Evolutionary conservation across 1,140 invertebrate genomes (phyloP).

Genomic region (Atta texana): DNA sequence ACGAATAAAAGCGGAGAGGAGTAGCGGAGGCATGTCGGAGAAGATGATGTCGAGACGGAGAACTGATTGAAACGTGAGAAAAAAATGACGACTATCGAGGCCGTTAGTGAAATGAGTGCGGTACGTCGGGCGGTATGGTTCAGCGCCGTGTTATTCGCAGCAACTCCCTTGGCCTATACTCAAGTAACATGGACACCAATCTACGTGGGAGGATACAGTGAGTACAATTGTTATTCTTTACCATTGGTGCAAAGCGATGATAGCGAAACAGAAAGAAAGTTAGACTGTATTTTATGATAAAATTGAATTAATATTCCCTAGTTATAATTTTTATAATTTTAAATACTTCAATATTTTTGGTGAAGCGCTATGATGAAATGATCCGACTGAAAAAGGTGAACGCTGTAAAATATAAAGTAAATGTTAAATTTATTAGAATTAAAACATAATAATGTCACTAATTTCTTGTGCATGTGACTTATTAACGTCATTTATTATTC

Average conservation of each 20-base stretch:
- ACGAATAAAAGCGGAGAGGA: conserved; percentile 15
- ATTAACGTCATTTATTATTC: conserved; percentile 23
- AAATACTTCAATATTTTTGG: conserved; percentile 9
- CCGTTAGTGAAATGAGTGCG: conserved; percentile 76
- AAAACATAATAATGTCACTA: background rate
- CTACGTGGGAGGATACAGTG: conserved; percentile 82
- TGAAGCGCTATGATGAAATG: background rate
- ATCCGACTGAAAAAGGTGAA: background rate
- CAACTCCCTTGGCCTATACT: conserved; percentile 77
- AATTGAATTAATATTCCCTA: background rate
- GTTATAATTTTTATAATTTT: background rate
- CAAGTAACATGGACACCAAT: conserved; percentile 85
- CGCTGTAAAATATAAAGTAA: conserved; percentile 3
- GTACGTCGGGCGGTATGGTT: conserved; percentile 79
- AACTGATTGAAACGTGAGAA: conserved; percentile 76
- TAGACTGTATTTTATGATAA: background rate
- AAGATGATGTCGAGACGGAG: conserved; percentile 83
- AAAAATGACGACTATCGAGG: conserved; percentile 79
- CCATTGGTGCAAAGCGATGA: background rate
- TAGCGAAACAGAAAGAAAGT: background rate
- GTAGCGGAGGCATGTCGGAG: conserved; percentile 26
- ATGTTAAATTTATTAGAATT: conserved; percentile 22
- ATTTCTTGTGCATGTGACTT: conserved; percentile 11
- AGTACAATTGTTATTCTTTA: conserved; percentile 73
- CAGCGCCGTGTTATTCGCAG: conserved; percentile 76